phyloP scores from a whole-genome alignment of 2,113 vertebrate species.

The Neopipo cinnamomea region DNA sequence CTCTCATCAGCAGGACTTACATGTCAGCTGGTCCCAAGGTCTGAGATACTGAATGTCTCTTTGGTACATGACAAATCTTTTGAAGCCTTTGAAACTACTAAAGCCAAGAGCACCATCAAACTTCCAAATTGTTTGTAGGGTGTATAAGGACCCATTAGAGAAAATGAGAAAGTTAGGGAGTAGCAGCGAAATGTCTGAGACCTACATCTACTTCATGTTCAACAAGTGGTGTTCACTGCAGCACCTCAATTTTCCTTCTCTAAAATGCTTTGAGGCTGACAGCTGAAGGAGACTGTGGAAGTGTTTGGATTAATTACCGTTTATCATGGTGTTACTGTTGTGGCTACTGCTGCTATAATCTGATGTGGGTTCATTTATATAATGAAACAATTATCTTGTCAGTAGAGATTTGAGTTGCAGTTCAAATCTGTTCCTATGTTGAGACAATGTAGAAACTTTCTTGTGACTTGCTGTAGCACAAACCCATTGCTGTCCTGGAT shows the following conservation, averaged over 20 bases:
- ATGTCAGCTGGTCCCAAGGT: not conserved
- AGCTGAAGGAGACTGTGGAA: not conserved
- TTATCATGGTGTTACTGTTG: not conserved
- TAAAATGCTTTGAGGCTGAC: not conserved
- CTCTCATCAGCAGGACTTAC: not conserved
- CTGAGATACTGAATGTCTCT: not conserved
- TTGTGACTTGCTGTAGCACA: not conserved
- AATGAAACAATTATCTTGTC: not conserved
- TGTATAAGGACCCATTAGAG: not conserved
- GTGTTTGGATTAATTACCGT: not conserved
- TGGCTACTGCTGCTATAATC: not conserved
- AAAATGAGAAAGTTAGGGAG: not conserved
- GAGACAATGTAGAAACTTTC: not conserved
- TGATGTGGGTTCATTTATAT: not conserved
- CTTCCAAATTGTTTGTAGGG: not conserved
- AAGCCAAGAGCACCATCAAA: not conserved
- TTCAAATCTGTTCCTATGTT: not conserved
- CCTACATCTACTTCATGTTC: not conserved
- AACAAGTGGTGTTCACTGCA: not conserved
- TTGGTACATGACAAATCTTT: not conserved
- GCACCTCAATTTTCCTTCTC: not conserved
- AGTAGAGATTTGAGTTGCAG: not conserved
- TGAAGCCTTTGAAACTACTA: conserved; percentile 17
- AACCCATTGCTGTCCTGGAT: not conserved
- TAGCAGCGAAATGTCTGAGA: not conserved